Percentiles rank a stretch among this genome's conserved stretches.
Evolutionary conservation across 2,113 vertebrate genomes (phyloP).

Genomic region (Podilymbus podiceps): DNA sequence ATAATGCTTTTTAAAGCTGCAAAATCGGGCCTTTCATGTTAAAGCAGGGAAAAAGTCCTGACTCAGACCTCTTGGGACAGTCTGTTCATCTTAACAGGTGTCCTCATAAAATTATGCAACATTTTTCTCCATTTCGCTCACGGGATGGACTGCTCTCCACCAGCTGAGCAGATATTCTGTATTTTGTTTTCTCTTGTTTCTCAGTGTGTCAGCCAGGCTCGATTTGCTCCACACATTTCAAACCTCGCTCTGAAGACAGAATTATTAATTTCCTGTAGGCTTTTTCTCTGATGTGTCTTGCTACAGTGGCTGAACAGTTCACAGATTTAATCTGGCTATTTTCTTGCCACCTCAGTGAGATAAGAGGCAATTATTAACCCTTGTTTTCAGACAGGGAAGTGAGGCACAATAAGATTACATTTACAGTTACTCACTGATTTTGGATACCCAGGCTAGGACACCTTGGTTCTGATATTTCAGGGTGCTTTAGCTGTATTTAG

Average conservation of each 20-base stretch:
- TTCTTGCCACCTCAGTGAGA: neutral
- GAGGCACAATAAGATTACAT: neutral
- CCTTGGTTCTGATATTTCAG: neutral
- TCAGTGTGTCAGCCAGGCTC: neutral
- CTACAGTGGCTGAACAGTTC: neutral
- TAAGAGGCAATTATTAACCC: neutral
- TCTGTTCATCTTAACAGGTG: neutral
- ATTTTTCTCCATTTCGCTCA: neutral
- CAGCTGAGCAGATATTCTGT: neutral
- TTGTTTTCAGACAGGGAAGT: neutral
- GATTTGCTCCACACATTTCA: neutral
- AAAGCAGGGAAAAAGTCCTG: neutral
- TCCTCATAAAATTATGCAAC: neutral
- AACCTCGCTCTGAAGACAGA: neutral
- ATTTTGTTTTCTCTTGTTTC: neutral
- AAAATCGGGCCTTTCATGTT: neutral
- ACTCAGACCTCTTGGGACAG: neutral
- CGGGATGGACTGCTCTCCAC: neutral
- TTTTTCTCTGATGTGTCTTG: neutral
- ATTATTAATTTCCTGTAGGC: slow-evolving; percentile 15
- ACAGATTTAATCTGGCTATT: neutral
- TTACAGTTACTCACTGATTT: neutral
- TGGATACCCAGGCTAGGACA: neutral
- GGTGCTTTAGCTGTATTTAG: neutral
- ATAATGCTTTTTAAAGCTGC: neutral